phyloP scores from a whole-genome alignment of 2,113 vertebrate genomes.

The Cygnus buccinator region DNA sequence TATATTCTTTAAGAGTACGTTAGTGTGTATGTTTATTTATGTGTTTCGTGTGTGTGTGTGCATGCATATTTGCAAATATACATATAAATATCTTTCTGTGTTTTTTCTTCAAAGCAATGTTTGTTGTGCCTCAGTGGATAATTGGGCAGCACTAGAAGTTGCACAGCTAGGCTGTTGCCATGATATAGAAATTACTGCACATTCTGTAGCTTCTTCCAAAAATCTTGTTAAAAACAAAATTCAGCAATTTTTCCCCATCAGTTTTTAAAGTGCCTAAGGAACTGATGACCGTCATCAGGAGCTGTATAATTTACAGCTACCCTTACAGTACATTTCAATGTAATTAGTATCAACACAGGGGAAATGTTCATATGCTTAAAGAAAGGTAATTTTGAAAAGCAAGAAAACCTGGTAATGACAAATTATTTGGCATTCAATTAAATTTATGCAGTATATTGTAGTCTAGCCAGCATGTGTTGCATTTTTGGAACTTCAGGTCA shows the following conservation, averaged over 20 bases:
- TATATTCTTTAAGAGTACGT: neutral
- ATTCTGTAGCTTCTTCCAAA: neutral
- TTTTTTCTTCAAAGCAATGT: neutral
- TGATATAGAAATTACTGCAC: neutral
- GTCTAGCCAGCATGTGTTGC: neutral
- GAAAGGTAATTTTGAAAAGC: neutral
- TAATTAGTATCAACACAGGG: neutral
- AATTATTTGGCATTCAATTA: neutral
- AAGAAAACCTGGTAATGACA: neutral
- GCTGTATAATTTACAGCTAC: neutral
- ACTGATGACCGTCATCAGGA: neutral
- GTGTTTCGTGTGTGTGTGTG: fast-evolving
- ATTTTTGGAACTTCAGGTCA: neutral
- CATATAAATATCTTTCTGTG: no score
- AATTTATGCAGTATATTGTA: neutral
- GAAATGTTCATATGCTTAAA: neutral
- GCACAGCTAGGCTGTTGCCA: neutral
- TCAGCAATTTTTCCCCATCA: neutral
- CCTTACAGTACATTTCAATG: neutral
- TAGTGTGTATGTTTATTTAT: neutral
- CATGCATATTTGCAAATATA: neutral
- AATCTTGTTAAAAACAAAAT: neutral
- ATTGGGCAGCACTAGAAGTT: neutral
- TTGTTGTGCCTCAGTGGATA: neutral
- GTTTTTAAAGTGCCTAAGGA: neutral